Evolutionary conservation across 2,113 vertebrate genomes (phyloP).

Genomic region (Upupa epops): DNA sequence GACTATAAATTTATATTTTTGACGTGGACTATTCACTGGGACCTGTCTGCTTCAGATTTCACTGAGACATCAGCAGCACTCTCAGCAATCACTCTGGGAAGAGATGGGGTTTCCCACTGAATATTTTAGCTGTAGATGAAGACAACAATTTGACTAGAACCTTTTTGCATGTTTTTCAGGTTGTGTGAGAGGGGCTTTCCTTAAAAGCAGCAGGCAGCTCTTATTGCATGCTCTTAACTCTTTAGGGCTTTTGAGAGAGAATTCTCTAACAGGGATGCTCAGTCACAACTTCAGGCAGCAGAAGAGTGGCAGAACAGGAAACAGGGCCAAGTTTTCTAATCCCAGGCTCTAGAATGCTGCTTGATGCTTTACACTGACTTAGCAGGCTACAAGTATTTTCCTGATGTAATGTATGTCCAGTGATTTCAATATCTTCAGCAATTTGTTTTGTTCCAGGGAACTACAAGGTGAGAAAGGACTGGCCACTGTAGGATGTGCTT

Average conservation of each 20-base stretch:
- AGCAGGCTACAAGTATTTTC: not conserved
- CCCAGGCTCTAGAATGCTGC: not conserved
- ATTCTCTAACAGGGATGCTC: not conserved
- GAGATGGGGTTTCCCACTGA: not conserved
- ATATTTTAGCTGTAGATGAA: constrained; percentile 9
- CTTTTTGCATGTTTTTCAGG: not conserved
- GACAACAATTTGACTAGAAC: not conserved
- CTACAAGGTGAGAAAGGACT: not conserved
- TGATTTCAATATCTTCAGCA: not conserved
- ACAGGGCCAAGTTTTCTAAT: not conserved
- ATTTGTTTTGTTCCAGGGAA: not conserved
- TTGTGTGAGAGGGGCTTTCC: not conserved
- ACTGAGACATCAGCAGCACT: not conserved
- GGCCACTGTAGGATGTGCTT: not conserved
- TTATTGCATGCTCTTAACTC: not conserved
- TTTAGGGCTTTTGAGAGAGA: not conserved
- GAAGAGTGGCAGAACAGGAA: not conserved
- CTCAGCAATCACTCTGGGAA: not conserved
- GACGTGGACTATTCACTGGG: not conserved
- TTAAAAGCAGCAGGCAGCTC: not conserved
- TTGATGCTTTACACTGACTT: not conserved
- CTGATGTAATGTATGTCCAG: not conserved
- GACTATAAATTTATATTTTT: not conserved
- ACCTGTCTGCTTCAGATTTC: not conserved
- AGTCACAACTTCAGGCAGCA: not conserved